A percentile compares a stretch with the other conserved stretches of the same genome.
phyloP scores from a whole-genome alignment of 2,113 vertebrate species.

The Salminus brasiliensis region DNA sequence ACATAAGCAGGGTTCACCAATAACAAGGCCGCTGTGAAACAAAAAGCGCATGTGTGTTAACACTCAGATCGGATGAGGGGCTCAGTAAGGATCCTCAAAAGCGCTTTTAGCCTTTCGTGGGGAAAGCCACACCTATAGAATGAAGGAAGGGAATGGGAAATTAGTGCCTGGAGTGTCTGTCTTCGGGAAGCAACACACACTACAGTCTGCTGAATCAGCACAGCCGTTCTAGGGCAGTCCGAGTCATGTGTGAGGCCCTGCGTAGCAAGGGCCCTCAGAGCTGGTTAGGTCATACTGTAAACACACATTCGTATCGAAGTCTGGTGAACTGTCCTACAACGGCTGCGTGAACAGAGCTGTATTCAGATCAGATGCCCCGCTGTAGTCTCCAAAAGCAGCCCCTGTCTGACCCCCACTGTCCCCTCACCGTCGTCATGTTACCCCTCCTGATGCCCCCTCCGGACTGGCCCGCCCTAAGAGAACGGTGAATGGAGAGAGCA shows the following conservation, averaged over 20 bases:
- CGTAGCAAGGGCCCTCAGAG: not conserved
- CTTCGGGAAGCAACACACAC: slow-evolving; percentile 49
- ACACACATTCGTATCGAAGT: slow-evolving; percentile 19
- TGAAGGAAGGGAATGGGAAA: slow-evolving; percentile 88
- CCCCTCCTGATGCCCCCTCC: slow-evolving; percentile 46
- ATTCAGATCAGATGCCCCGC: not conserved
- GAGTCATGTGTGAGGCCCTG: slow-evolving; percentile 5
- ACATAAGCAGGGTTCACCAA: slow-evolving; percentile 72
- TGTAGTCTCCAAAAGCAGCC: slow-evolving; percentile 6
- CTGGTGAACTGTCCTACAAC: slow-evolving; percentile 48
- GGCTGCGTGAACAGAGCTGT: slow-evolving; percentile 24
- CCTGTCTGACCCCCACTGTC: slow-evolving; percentile 51
- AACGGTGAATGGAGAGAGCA: slow-evolving; percentile 21
- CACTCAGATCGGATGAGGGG: slow-evolving; percentile 87
- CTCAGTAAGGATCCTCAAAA: slow-evolving; percentile 90
- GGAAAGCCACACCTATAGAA: slow-evolving; percentile 93
- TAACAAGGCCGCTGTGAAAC: slow-evolving; percentile 84
- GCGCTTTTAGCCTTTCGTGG: slow-evolving; percentile 89
- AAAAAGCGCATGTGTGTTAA: slow-evolving; percentile 82
- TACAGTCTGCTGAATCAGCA: slow-evolving; percentile 18
- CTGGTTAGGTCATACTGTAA: slow-evolving; percentile 17
- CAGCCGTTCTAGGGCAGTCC: slow-evolving; percentile 47
- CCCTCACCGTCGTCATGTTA: slow-evolving; percentile 60
- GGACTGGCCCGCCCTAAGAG: not conserved
- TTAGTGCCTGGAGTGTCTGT: slow-evolving; percentile 78